These are phyloP conservation scores for Coracias cyanogaster DNA, from an alignment of 2,797 vertebrate species.

Conservation along the genomic window DNA sequence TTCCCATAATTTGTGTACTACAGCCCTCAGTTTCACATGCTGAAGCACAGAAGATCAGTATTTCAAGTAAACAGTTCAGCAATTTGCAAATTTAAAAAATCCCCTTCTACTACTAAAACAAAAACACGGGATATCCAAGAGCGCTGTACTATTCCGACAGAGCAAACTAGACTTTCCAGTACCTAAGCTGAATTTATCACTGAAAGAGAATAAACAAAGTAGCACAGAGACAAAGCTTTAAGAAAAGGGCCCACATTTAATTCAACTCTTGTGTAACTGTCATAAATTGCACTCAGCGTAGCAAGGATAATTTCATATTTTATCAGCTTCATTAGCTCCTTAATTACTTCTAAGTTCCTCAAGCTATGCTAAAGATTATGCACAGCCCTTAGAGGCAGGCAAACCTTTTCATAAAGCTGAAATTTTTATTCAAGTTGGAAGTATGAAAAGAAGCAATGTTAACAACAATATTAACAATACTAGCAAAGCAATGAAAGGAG, in stretches of 20 bases:
- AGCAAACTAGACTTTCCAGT: not conserved
- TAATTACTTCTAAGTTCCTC: slow-evolving; percentile 36
- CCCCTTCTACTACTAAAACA: not conserved
- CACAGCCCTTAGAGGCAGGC: not conserved
- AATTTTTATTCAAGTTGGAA: not conserved
- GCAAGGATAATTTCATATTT: not conserved
- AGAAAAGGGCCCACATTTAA: not conserved
- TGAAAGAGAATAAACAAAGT: not conserved
- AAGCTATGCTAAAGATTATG: slow-evolving; percentile 12
- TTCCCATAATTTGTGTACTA: not conserved
- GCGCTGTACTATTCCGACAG: not conserved
- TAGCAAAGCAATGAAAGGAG: not conserved
- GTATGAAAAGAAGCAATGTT: not conserved
- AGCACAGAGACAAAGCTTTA: not conserved
- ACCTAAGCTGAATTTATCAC: not conserved
- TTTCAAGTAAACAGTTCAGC: not conserved
- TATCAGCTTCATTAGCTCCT: slow-evolving; percentile 29
- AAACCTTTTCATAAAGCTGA: not conserved
- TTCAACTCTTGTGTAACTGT: not conserved
- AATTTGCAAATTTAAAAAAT: not conserved
- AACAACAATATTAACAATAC: not conserved
- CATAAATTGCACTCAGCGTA: not conserved
- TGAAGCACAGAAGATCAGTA: not conserved
- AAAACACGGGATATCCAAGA: not conserved
- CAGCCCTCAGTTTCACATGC: not conserved